Evolutionary conservation across 2,113 vertebrate genomes (phyloP), one percentile per base, ranked within the genome.

Genomic region (Tretioscincus oriximinensis): DNA sequence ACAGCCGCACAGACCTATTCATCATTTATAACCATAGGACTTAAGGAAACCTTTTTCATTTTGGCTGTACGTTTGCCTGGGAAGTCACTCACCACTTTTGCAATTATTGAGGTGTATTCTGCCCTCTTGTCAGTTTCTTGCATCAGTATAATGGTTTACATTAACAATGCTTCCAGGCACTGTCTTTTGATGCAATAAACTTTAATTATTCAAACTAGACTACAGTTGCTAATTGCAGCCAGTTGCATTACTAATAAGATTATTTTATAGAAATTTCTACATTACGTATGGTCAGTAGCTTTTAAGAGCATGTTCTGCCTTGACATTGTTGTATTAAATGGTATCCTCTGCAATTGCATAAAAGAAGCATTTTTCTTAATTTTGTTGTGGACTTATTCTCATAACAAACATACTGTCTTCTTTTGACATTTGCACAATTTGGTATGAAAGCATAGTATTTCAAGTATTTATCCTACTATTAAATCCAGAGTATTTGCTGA

Each of bases 121-220:
- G 49, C 12, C 49, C 29, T 73, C 71, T 54, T 58, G 51, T 58
- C 72, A 29, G 58, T 9, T 54, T 51, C 24, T 73, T 73, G 58
- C 29, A 63, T 31, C 58, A 21, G 24, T 49, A 18, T 61, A 22
- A 26, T 47, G 68, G 35, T 61, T 51, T 73, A 51, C 1, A 49
- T 21, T 54, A 58, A 78, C 24, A 45, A 26, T 60, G 47, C 20
- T 73, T 51, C 78, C 58, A 80, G 69, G 60, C 31, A 61, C 58
- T 22, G 21, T 61, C 3, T 12, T 11, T 9, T 5, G 22, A 72
- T 29, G 29, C 70, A 58, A 72, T 72, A 51, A 73, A 73, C 21
- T 54, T 65, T 65, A 73, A 81, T 65, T 65, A 80, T 73, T 80
- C 61, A 64, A 24, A 20, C 61, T 54, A 65, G 28, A 28, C 29